Evolutionary conservation across 2,113 vertebrate genomes (phyloP), one percentile per base, ranked within the genome.

Genomic region (Sebastes schlegelii): DNA sequence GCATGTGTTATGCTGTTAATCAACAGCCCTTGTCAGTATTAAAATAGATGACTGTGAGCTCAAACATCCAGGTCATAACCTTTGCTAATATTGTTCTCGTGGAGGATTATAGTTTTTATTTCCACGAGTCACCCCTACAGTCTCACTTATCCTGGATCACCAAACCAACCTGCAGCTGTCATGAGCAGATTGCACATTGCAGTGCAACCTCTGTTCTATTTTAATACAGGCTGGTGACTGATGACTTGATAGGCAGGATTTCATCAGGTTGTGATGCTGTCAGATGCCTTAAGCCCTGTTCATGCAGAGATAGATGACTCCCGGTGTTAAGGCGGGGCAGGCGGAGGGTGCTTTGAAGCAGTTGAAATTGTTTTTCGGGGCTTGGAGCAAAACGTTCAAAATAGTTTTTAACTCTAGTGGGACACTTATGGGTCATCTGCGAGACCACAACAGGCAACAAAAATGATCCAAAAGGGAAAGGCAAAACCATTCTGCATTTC

Each of bases 201-300:
- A 1, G 60, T 79, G 91, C 82, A 92, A 93, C 83, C 34, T 64
- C 60, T 5, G 66, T 61, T 91, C 85, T 91, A 87, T 93, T 93
- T 89, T 71, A 45, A 87, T 12, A 0, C 65, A 1, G 43, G 49
- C 82, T 2, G 17, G 8, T 79, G 74, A 66, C 83, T 19, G 66
- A 45, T 60, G 49, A 26, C 45, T 34, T 16, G 54, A 42, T 55
- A 1, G 48, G 67, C 46, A 14, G 40, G 54, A 21, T 54, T 14
- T 66, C 49, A 52, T 43, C 1, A 43, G 45, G 72, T 13, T 42
- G 51, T 42, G 23, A 61, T 48, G 8, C 43, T 40, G 75, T 84
- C 64, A 17, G 62, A 77, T n/a, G 23, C 51, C 63, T 67, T 14
- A 5, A 17, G 45, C 54, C 12, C 34, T 45, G 55, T 21, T 23